Base-by-base conservation (phyloP, 2,797 vertebrate genomes). In the Halcyon badia region DNA sequence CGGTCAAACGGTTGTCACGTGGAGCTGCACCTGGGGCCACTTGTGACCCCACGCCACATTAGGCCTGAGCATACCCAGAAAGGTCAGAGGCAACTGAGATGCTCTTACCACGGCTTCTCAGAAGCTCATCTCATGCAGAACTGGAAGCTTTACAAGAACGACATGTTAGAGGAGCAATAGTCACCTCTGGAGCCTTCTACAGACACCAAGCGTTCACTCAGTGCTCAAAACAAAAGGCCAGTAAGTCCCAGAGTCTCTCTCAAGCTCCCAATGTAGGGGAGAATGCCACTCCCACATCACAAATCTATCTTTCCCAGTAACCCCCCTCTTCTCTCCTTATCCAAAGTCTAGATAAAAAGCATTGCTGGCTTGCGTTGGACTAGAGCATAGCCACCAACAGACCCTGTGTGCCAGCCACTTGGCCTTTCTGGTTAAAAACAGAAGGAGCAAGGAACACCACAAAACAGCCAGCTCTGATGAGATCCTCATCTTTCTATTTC, bases 11-110 rank as follows among this genome's bases (percentile, higher is more conserved):
- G 48, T 21, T 52, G 20, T 41, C 30, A 25, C 33, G 18, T 21
- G 16, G 21, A 81, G 30, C 68, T 54, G 57, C 24, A 75, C 5
- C 28, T 0, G 0, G 4, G 21, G 46, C 12, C 33, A 24, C 30
- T 57, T 62, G 42, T 2, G 1, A 14, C 21, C 33, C 30, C 9
- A 2, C 11, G 51, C 39, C 62, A 42, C 1, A 0, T 1, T 48
- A 19, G 46, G 16, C 22, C 31, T 42, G 31, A 81, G 42, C 30
- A 46, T n/a, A 51, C 14, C 65, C 25, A 54, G 1, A 0, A 73
- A 58, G 31, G 41, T 62, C 72, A 78, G 54, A 57, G 42, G 31
- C 30, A 28, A 39, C 54, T 9, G 22, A 73, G 62, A 33, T 54
- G 24, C 5, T 83, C 44, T 54, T 79, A 17, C 35, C 11, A 54